Percentiles rank a stretch among this genome's conserved stretches.
phyloP scores from a whole-genome alignment of 2,888 invertebrate genomes.

The Bembecia ichneumoniformis region DNA sequence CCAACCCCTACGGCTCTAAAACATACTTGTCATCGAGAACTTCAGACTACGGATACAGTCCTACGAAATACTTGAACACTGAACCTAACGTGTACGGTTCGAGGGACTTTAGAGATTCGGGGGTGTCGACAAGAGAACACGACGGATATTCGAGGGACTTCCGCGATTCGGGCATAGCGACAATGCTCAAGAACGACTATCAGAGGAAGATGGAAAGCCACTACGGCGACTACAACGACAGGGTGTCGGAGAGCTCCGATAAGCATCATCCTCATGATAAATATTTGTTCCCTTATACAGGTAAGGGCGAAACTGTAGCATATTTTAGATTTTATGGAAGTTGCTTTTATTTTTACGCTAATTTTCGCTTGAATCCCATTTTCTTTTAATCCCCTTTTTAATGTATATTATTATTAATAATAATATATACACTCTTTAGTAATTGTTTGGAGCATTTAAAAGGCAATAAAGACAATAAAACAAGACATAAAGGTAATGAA shows the following conservation, averaged over 20 bases:
- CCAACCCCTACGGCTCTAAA: constrained; percentile 65
- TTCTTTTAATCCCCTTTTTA: no score
- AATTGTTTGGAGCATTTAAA: no score
- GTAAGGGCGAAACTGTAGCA: constrained; percentile 33
- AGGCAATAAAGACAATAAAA: no score
- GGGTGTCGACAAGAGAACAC: constrained; percentile 51
- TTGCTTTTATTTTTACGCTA: no score
- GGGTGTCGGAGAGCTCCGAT: constrained; percentile 79
- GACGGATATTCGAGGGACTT: constrained; percentile 60
- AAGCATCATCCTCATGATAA: constrained; percentile 82
- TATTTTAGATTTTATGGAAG: no score
- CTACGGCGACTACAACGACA: constrained; percentile 73
- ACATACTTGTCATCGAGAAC: constrained; percentile 55
- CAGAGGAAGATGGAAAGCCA: constrained; percentile 63
- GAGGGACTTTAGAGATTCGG: constrained; percentile 48
- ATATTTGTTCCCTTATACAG: constrained; percentile 88
- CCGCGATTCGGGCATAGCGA: constrained; percentile 62
- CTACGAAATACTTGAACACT: constrained; percentile 53
- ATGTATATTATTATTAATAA: no score
- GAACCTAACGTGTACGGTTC: constrained; percentile 56
- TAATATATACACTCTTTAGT: no score
- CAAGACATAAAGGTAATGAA: no score
- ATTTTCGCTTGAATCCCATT: no score
- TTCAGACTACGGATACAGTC: constrained; percentile 64
- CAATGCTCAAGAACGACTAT: constrained; percentile 67